Conservation (phyloP, 2,888 invertebrate species). For the Clistopyga incitator region DNA sequence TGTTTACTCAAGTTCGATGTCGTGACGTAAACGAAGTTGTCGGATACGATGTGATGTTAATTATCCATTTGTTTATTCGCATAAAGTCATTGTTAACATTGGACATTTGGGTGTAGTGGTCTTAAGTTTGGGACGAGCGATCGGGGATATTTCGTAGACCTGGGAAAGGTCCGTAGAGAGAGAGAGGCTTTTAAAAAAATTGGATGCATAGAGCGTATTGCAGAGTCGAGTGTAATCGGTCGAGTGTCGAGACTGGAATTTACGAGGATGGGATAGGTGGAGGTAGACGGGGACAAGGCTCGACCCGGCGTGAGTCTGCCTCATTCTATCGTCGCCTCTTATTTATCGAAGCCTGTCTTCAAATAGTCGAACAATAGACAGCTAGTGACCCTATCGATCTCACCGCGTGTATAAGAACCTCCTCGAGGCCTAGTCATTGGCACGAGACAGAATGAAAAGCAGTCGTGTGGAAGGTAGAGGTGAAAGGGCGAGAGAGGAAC, state of each 20-base stretch:
- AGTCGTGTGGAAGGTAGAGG: conserved; percentile 7
- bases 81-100: not conserved
- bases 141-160: not conserved
- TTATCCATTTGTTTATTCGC: not conserved
- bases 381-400: conserved; percentile 65
- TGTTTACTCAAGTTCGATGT: not conserved
- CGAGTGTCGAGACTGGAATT: conserved; percentile 66
- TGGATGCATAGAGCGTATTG: conserved; percentile 42
- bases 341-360: conserved; percentile 66
- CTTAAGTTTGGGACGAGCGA: not conserved
- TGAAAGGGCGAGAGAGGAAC: conserved; percentile 16
- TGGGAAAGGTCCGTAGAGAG: not conserved
- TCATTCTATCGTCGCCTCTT: conserved; percentile 61
- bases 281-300: conserved; percentile 42
- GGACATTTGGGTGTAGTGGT: not conserved
- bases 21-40: not conserved
- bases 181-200: conserved; percentile 53
- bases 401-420: conserved; percentile 57
- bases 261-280: conserved; percentile 58
- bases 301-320: conserved; percentile 60
- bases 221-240: conserved; percentile 63
- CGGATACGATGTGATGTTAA: too few relatives aligned
- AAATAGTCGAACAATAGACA: conserved; percentile 67
- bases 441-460: conserved; percentile 26
- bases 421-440: conserved; percentile 55